Evolutionary conservation across 2,113 vertebrate species (phyloP).

Genomic region (Lipophrys pholis): DNA sequence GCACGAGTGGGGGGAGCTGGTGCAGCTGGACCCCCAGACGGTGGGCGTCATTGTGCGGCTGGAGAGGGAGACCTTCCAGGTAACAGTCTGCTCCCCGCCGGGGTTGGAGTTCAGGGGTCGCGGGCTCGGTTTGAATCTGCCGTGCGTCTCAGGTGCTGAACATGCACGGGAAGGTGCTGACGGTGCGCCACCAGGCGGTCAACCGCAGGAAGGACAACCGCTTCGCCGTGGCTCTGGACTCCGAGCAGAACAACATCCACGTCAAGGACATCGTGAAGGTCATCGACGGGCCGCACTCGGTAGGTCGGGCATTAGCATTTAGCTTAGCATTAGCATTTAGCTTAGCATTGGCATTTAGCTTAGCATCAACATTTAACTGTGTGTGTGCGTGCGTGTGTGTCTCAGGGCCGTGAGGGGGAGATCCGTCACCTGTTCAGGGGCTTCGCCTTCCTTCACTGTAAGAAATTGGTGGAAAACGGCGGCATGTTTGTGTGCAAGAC

Average conservation of each 20-base stretch:
- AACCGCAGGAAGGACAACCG: constrained; percentile 95
- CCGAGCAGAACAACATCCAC: constrained; percentile 97
- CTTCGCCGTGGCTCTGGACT: constrained; percentile 93
- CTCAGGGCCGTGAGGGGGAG: constrained; percentile 92
- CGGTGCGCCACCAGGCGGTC: constrained; percentile 92
- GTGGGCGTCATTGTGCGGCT: constrained; percentile 94
- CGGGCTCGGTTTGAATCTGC: no score
- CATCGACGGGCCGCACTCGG: constrained; percentile 95
- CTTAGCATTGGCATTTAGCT: no score
- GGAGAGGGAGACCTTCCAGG: constrained; percentile 96
- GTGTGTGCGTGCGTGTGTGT: background rate
- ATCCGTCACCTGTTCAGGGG: constrained; percentile 92
- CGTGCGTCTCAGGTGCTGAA: constrained; percentile 87
- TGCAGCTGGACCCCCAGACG: constrained; percentile 93
- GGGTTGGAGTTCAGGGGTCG: no score
- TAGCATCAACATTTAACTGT: no score
- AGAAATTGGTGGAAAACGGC: constrained; percentile 96
- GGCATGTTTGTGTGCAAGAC: constrained; percentile 98
- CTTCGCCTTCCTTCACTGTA: constrained; percentile 96
- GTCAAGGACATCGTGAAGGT: constrained; percentile 97
- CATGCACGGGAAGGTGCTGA: constrained; percentile 95
- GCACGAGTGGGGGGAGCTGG: constrained; percentile 96
- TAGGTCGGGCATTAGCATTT: constrained; percentile 40
- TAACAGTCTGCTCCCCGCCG: constrained; percentile 46
- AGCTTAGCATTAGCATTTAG: no score